A percentile compares a stretch with the other conserved stretches of the same genome.
These are phyloP conservation scores for Podarcis cretensis DNA, from an alignment of 2,113 vertebrate species.

Conservation along the genomic window DNA sequence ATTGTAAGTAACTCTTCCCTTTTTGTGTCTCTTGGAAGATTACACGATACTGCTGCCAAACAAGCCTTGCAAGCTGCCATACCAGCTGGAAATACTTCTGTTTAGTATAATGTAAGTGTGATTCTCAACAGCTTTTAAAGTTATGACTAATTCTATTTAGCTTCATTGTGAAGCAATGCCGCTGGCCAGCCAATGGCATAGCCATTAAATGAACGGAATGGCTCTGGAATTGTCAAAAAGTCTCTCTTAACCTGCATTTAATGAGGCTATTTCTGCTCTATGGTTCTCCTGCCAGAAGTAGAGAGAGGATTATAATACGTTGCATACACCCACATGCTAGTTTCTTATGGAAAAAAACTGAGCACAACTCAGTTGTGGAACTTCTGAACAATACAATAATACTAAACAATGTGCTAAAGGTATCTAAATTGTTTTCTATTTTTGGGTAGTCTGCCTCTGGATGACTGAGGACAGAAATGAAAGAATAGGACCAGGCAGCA, in stretches of 20 bases:
- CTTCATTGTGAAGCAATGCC: constrained; percentile 65
- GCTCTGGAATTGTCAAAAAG: constrained; percentile 46
- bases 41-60: constrained; percentile 55
- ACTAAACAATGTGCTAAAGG: background rate
- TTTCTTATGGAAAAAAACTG: constrained; percentile 10
- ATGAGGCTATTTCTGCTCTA: constrained; percentile 43
- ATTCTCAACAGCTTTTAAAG: constrained; percentile 66
- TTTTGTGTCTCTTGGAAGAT: constrained; percentile 56
- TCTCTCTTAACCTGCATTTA: constrained; percentile 56
- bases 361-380: constrained; percentile 8
- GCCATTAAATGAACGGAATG: constrained; percentile 58
- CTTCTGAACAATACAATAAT: background rate
- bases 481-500: background rate
- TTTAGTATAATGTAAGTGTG: constrained; percentile 61
- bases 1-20: constrained; percentile 41
- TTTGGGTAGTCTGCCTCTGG: background rate
- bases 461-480: background rate
- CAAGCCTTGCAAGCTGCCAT: constrained; percentile 56
- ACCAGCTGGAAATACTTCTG: constrained; percentile 64
- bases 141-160: constrained; percentile 67
- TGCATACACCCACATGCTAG: background rate
- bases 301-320: constrained; percentile 5
- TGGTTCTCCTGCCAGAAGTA: constrained; percentile 41
- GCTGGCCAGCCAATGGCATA: constrained; percentile 57
- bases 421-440: background rate